Evolutionary conservation across 92 coral and sea anemone genomes (phyloP).

Genomic region (Paragorgia papillata): DNA sequence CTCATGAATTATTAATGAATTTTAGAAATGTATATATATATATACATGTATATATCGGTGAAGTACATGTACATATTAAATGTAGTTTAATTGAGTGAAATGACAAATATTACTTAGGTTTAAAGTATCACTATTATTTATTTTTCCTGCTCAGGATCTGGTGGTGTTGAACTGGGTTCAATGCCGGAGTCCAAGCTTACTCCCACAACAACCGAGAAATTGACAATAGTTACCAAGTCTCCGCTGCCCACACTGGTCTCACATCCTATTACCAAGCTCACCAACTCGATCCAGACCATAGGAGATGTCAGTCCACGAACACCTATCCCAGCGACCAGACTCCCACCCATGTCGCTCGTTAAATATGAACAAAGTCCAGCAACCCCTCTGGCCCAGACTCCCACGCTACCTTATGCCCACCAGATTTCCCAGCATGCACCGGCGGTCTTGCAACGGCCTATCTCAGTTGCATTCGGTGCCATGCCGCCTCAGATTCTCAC

Average conservation of each 20-base stretch:
- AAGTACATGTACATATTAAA: too few relatives aligned
- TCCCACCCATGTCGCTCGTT: constrained; percentile 36
- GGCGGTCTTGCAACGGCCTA: constrained; percentile 23
- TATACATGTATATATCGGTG: too few relatives aligned
- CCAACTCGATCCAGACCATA: neutral
- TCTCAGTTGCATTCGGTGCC: constrained; percentile 35
- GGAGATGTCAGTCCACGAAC: constrained; percentile 4
- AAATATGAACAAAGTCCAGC: constrained; percentile 31
- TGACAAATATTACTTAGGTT: too few relatives aligned
- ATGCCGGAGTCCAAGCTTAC: neutral
- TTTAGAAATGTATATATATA: too few relatives aligned
- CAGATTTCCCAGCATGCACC: neutral
- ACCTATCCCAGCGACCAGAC: constrained; percentile 23
- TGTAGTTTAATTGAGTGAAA: too few relatives aligned
- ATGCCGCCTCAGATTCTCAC: constrained; percentile 44
- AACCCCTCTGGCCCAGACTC: neutral
- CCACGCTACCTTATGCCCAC: constrained; percentile 9
- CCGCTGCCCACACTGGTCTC: constrained; percentile 17
- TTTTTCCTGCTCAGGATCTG: neutral
- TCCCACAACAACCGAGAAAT: neutral
- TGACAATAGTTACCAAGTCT: constrained; percentile 4
- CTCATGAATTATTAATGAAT: too few relatives aligned
- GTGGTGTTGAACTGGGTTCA: neutral
- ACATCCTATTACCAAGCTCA: constrained; percentile 25
- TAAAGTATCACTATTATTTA: too few relatives aligned